phyloP scores from a whole-genome alignment of 2,113 vertebrate species.

The Anas platyrhynchos region DNA sequence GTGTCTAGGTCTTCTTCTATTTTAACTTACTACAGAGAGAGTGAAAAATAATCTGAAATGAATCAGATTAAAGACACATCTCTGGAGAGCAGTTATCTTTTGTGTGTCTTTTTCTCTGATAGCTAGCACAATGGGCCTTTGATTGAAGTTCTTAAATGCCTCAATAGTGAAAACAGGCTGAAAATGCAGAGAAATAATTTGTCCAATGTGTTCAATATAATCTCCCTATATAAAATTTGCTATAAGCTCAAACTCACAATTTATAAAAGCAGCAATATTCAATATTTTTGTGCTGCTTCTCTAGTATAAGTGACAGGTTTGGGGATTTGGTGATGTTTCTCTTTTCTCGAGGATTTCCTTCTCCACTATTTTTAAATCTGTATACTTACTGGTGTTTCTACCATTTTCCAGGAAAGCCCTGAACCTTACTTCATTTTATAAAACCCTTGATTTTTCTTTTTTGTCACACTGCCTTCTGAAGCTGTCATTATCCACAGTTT shows the following conservation, averaged over 20 bases:
- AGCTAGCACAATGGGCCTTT: neutral
- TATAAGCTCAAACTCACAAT: neutral
- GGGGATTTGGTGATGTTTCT: neutral
- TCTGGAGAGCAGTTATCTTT: neutral
- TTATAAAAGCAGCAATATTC: neutral
- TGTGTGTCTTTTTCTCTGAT: neutral
- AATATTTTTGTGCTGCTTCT: neutral
- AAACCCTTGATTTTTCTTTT: neutral
- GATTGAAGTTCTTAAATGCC: neutral
- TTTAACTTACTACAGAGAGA: neutral
- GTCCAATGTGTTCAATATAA: neutral
- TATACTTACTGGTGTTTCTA: neutral
- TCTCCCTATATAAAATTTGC: neutral
- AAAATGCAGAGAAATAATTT: neutral
- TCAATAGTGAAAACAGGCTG: neutral
- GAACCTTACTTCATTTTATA: neutral
- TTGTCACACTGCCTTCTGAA: neutral
- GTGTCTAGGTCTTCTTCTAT: neutral
- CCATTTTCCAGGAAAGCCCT: neutral
- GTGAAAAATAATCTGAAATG: neutral
- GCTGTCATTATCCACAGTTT: neutral
- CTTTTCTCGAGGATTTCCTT: neutral
- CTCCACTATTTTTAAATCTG: neutral
- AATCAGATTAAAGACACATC: neutral
- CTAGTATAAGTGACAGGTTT: neutral